Evolutionary conservation across 2,113 vertebrate species (phyloP).

Genomic region (Pterocles gutturalis): DNA sequence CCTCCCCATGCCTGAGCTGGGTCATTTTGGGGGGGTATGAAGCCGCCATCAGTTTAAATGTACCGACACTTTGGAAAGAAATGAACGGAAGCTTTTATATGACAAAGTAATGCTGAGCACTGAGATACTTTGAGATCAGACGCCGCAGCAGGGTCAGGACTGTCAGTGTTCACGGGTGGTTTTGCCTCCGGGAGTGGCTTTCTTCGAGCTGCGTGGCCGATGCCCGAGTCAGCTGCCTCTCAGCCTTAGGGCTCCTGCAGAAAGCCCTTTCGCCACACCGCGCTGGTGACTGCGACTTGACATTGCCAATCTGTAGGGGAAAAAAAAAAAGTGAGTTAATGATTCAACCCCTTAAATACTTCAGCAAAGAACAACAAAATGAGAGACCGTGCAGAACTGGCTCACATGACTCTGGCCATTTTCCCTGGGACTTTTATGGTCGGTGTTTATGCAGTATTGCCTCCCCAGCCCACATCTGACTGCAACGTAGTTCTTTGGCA

Average conservation of each 20-base stretch:
- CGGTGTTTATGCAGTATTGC: not conserved
- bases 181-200: not conserved
- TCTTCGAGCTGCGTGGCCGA: not conserved
- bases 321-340: slow-evolving; percentile 42
- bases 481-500: not conserved
- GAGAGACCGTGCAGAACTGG: not conserved
- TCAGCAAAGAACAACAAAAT: not conserved
- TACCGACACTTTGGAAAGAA: accelerated
- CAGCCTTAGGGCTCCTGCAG: not conserved
- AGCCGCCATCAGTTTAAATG: not conserved
- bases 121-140: not conserved
- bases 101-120: accelerated
- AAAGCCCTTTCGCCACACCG: not conserved
- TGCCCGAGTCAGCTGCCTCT: not conserved
- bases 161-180: not conserved
- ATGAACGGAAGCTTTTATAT: not conserved
- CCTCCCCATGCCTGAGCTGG: not conserved
- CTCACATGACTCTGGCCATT: slow-evolving; percentile 49
- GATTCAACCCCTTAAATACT: slow-evolving; percentile 44
- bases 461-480: not conserved
- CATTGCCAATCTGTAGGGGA: slow-evolving; percentile 1
- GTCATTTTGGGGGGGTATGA: accelerated
- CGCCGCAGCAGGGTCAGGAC: not conserved
- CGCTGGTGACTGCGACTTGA: not conserved
- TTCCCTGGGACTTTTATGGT: not conserved